Percentiles rank a stretch among this genome's conserved stretches.
These are phyloP conservation scores for Sturnira hondurensis DNA, from an alignment of 2,113 vertebrate species.

Conservation along the genomic window DNA sequence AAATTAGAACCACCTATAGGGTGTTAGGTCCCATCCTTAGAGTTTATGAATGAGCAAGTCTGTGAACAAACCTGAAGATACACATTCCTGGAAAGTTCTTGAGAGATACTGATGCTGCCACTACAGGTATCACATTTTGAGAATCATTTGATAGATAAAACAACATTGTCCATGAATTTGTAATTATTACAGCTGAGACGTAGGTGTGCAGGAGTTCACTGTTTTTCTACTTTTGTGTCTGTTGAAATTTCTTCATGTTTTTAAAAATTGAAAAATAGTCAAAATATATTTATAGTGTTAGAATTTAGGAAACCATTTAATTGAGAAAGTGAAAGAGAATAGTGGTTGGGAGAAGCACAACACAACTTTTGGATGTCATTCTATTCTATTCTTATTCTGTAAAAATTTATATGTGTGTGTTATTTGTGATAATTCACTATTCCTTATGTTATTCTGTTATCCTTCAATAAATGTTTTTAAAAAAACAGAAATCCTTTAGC, in stretches of 20 bases:
- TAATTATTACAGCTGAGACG: not conserved
- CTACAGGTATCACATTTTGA: not conserved
- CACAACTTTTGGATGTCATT: not conserved
- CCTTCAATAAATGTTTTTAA: not conserved
- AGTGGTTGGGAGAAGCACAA: not conserved
- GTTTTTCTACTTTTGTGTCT: not conserved
- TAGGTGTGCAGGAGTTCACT: rapidly evolving
- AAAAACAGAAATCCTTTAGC: not conserved
- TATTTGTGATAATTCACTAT: not conserved
- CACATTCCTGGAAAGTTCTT: not conserved
- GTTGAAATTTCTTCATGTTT: not conserved
- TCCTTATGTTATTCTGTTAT: not conserved
- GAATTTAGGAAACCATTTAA: not conserved
- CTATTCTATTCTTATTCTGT: not conserved
- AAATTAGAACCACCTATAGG: not conserved
- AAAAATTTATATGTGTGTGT: not conserved
- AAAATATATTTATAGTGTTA: not conserved
- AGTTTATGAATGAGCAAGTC: not conserved
- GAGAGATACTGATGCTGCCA: not conserved
- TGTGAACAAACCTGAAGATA: not conserved
- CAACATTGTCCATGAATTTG: not conserved
- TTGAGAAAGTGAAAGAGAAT: not conserved
- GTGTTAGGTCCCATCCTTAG: too few relatives aligned
- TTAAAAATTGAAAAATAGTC: not conserved
- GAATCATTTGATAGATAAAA: not conserved